Evolutionary conservation across 1,140 invertebrate genomes (phyloP).

Genomic region (Cotesia chilonis): DNA sequence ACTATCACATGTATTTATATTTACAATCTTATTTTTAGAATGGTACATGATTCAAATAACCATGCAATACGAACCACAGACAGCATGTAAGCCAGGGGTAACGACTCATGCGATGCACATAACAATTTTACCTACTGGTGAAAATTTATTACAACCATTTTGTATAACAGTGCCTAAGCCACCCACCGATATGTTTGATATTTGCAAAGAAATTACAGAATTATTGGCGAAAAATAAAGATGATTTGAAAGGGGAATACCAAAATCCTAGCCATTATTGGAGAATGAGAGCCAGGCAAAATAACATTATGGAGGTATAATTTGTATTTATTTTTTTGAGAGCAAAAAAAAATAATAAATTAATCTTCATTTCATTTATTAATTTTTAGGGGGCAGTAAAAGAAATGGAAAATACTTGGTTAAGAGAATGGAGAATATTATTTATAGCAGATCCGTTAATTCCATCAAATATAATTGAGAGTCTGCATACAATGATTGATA

Average conservation of each 20-base stretch:
- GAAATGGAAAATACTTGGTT: conserved; percentile 73
- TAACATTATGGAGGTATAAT: conserved; percentile 67
- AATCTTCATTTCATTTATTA: conserved; percentile 20
- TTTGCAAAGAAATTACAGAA: conserved; percentile 53
- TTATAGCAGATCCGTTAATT: conserved; percentile 68
- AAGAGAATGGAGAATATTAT: conserved; percentile 70
- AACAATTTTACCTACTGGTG: conserved; percentile 66
- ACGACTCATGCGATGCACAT: conserved; percentile 65
- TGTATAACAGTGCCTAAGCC: conserved; percentile 65
- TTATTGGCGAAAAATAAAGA: conserved; percentile 52
- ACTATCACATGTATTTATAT: conserved; percentile 20
- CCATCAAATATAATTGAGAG: conserved; percentile 45
- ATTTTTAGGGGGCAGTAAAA: conserved; percentile 67
- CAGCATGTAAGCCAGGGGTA: conserved; percentile 57
- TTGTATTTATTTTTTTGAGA: conserved; percentile 25
- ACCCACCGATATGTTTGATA: conserved; percentile 52
- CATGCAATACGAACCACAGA: conserved; percentile 63
- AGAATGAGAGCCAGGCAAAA: conserved; percentile 67
- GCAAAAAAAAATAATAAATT: not conserved
- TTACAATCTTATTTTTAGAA: conserved; percentile 59
- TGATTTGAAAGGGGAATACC: conserved; percentile 51
- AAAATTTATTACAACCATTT: conserved; percentile 57
- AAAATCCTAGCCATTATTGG: conserved; percentile 67
- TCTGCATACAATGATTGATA: conserved; percentile 61
- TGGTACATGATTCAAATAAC: conserved; percentile 72